These are phyloP conservation scores for Drosophila sechellia DNA, from an alignment of 1,140 invertebrate species.

Conservation along the genomic window DNA sequence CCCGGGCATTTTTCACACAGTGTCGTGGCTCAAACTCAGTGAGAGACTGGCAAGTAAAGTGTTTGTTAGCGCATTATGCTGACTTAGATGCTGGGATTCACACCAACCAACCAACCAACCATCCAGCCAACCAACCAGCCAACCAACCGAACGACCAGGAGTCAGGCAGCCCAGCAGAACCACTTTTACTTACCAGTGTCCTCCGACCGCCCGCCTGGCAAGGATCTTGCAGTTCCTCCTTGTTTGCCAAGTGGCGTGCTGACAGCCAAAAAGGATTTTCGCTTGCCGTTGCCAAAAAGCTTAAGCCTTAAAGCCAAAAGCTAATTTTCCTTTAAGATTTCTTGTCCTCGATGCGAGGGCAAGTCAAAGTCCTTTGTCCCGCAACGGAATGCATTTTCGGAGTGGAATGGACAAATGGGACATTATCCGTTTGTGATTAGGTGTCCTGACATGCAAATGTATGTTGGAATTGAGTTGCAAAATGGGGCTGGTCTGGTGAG, in stretches of 20 bases:
- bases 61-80: constrained; percentile 82
- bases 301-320: constrained; percentile 83
- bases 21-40: constrained; percentile 46
- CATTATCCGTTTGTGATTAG: constrained; percentile 83
- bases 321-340: constrained; percentile 83
- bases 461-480: constrained; percentile 43
- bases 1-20: constrained; percentile 32
- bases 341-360: constrained; percentile 31
- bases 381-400: constrained; percentile 51
- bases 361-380: constrained; percentile 31
- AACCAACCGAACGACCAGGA: constrained; percentile 17
- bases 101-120: constrained; percentile 39
- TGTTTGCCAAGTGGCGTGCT: constrained; percentile 81
- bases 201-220: constrained; percentile 23
- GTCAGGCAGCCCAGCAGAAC: constrained; percentile 24
- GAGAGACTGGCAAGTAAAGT: constrained; percentile 67
- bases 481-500: background rate
- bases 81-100: constrained; percentile 75
- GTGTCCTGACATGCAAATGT: constrained; percentile 79
- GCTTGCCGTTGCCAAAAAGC: constrained; percentile 78
- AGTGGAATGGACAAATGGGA: constrained; percentile 30
- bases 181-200: constrained; percentile 77
- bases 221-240: constrained; percentile 40
- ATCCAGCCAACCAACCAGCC: constrained; percentile 9
- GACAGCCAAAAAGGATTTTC: constrained; percentile 81